A percentile compares a stretch with the other conserved stretches of the same genome.
Conservation (phyloP, 2,888 invertebrate species). For the Drosophila barbarae region DNA sequence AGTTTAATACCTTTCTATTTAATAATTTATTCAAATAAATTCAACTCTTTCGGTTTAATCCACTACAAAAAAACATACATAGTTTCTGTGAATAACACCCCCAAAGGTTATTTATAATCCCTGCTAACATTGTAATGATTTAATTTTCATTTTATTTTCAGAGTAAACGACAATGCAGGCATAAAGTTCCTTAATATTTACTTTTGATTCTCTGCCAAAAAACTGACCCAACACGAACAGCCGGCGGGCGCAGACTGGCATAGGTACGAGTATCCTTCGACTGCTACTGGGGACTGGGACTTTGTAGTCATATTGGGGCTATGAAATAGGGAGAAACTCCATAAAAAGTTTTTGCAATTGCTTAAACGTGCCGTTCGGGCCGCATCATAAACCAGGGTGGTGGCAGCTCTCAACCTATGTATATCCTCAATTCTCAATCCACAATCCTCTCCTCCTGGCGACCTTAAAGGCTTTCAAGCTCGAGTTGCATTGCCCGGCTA, state of each 20-base stretch:
- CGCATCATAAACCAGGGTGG: conserved; percentile 29
- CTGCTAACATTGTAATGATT: neutral
- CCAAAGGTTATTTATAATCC: neutral
- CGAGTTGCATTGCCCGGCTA: conserved; percentile 15
- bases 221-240: conserved; percentile 18
- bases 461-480: conserved; percentile 36
- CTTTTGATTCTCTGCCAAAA: conserved; percentile 18
- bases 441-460: neutral
- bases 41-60: neutral
- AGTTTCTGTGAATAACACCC: neutral
- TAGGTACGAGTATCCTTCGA: conserved; percentile 4
- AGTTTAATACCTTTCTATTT: no score
- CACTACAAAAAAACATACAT: neutral
- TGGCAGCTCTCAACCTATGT: neutral
- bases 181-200: neutral
- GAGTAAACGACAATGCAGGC: neutral
- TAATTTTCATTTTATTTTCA: neutral
- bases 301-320: conserved; percentile 19
- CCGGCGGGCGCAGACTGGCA: neutral
- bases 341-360: conserved; percentile 64
- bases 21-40: neutral
- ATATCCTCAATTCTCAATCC: neutral
- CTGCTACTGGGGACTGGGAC: neutral
- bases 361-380: conserved; percentile 65
- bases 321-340: conserved; percentile 23